Evolutionary conservation across 2,797 vertebrate species (phyloP).

Genomic region (Halcyon smyrnensis): DNA sequence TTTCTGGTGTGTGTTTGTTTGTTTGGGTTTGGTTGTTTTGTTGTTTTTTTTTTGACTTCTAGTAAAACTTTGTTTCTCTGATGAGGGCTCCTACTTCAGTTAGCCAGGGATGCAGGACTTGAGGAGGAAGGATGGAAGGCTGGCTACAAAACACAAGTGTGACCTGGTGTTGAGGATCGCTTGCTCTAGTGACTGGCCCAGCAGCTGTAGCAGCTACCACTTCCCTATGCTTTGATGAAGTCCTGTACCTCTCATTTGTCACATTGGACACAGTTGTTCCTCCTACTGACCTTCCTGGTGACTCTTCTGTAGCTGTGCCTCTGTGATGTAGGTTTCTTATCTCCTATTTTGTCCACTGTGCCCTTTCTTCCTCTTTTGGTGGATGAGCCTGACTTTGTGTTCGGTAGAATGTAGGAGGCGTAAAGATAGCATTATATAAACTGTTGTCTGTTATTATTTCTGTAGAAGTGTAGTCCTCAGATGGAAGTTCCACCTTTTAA

Average conservation of each 20-base stretch:
- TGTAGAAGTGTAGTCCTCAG: background rate
- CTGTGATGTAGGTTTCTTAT: background rate
- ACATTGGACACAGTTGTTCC: background rate
- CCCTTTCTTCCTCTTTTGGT: background rate
- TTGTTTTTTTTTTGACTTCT: background rate
- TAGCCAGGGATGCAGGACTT: background rate
- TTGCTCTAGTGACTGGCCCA: background rate
- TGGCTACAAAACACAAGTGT: background rate
- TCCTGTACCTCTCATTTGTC: background rate
- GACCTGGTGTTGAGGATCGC: background rate
- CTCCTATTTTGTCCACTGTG: background rate
- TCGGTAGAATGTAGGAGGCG: background rate
- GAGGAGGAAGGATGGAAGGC: background rate
- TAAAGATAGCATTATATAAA: background rate
- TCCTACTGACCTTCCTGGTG: background rate
- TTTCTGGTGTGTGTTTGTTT: background rate
- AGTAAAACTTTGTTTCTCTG: background rate
- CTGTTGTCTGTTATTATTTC: background rate
- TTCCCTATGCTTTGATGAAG: background rate
- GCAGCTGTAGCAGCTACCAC: fast-evolving
- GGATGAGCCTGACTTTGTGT: background rate
- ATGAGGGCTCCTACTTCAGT: background rate
- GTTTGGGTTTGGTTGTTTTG: no score
- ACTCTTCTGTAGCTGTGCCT: background rate
- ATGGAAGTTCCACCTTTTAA: background rate